Evolutionary conservation across 2,888 invertebrate genomes (phyloP).

Genomic region (Drosophila longiperda): DNA sequence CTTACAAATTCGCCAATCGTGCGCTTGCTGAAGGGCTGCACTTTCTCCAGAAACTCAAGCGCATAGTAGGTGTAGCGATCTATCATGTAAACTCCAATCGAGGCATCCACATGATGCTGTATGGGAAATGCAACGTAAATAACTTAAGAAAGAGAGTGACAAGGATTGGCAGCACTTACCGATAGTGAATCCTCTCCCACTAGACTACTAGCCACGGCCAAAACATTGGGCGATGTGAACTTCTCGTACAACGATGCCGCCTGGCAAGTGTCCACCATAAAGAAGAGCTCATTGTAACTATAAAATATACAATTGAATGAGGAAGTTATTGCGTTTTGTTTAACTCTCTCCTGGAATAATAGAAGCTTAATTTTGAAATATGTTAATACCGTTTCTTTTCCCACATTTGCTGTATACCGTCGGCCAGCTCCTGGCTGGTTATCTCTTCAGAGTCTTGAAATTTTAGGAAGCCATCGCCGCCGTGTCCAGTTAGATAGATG

Average conservation of each 20-base stretch:
- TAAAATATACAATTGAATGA: slow-evolving; percentile 54
- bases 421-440: slow-evolving; percentile 98
- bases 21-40: slow-evolving; percentile 93
- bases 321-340: neutral
- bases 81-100: slow-evolving; percentile 99
- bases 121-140: neutral
- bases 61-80: slow-evolving; percentile 99
- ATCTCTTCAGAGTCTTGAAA: slow-evolving; percentile 99
- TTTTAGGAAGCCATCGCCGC: slow-evolving; percentile 99
- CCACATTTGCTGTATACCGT: slow-evolving; percentile 99
- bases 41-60: slow-evolving; percentile 96
- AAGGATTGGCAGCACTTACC: slow-evolving; percentile 86
- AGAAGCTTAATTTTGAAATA: neutral
- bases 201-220: slow-evolving; percentile 98
- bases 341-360: neutral
- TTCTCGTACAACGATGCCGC: slow-evolving; percentile 99
- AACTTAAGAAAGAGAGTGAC: neutral
- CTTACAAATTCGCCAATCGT: slow-evolving; percentile 97
- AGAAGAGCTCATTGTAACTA: slow-evolving; percentile 98
- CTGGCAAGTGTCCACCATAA: slow-evolving; percentile 99
- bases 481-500: slow-evolving; percentile 97
- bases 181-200: slow-evolving; percentile 99
- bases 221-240: slow-evolving; percentile 98
- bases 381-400: slow-evolving; percentile 93
- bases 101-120: slow-evolving; percentile 98